Percentiles rank a stretch among this genome's conserved stretches.
Evolutionary conservation across 2,888 invertebrate genomes (phyloP).

Genomic region (Diaphora mendica): DNA sequence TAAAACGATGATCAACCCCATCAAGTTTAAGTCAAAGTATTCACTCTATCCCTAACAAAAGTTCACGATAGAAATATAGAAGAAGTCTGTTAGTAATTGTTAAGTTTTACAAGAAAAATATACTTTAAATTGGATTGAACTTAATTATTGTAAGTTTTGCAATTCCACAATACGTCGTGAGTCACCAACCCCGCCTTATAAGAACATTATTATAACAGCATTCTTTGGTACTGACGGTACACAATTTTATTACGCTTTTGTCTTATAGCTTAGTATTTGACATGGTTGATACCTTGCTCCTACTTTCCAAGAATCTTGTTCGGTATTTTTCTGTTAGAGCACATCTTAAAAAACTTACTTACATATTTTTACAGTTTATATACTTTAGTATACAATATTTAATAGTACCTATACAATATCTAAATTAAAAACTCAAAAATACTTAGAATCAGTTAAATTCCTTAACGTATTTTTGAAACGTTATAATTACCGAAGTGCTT

Average conservation of each 20-base stretch:
- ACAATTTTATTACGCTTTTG: conserved; percentile 39
- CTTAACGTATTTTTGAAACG: no score
- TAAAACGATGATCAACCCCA: no score
- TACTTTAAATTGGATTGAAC: background rate
- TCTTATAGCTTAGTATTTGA: conserved; percentile 24
- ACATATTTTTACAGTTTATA: background rate
- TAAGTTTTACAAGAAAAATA: background rate
- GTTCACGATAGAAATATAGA: background rate
- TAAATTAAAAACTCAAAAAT: no score
- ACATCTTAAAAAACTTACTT: background rate
- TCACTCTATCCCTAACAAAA: no score
- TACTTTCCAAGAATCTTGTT: background rate
- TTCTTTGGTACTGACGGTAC: conserved; percentile 52
- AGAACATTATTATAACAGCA: conserved; percentile 45
- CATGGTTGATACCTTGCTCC: conserved; percentile 14
- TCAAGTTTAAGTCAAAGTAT: no score
- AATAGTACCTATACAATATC: no score
- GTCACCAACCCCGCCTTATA: conserved; percentile 46
- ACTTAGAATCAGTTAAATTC: no score
- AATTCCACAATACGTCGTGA: conserved; percentile 38
- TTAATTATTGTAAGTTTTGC: conserved; percentile 14
- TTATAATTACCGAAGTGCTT: no score
- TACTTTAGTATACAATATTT: background rate
- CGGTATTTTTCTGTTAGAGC: background rate
- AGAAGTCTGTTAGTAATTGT: background rate